Evolutionary conservation across 1,140 invertebrate genomes (phyloP).

Genomic region (Ericerus pela): DNA sequence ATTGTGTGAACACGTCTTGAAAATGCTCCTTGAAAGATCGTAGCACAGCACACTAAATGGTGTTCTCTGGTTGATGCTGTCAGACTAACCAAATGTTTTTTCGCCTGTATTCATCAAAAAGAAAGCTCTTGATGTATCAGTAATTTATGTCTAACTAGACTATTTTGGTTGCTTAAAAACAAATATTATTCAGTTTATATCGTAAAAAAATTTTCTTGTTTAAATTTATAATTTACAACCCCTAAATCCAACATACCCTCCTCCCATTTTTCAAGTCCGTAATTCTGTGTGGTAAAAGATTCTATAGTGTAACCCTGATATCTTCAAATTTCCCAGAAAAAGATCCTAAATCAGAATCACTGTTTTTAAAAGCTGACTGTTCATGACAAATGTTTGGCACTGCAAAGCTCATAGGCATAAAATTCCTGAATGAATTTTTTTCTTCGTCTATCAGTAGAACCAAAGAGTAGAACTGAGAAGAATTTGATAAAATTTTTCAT

Average conservation of each 20-base stretch:
- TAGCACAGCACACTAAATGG: neutral
- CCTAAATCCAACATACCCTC: slow-evolving; percentile 29
- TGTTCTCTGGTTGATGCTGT: neutral
- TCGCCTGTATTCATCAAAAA: slow-evolving; percentile 12
- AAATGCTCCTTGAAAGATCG: neutral
- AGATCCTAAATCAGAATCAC: slow-evolving; percentile 30
- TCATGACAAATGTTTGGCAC: slow-evolving; percentile 41
- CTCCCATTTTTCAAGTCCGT: slow-evolving; percentile 19
- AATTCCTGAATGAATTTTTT: slow-evolving; percentile 49
- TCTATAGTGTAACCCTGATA: slow-evolving; percentile 23
- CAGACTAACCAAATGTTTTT: neutral
- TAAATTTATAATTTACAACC: slow-evolving; percentile 40
- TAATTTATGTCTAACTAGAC: slow-evolving; percentile 32
- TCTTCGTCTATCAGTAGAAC: slow-evolving; percentile 38
- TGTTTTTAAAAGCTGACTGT: slow-evolving; percentile 46
- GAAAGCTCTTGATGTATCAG: slow-evolving; percentile 19
- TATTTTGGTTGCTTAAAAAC: slow-evolving; percentile 24
- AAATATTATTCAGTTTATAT: slow-evolving; percentile 37
- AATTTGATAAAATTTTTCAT: too few species aligned
- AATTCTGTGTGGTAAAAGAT: slow-evolving; percentile 17
- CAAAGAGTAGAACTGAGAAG: neutral
- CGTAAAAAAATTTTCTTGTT: slow-evolving; percentile 35
- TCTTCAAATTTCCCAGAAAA: slow-evolving; percentile 42
- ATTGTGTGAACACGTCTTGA: neutral
- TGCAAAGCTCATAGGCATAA: slow-evolving; percentile 37